Conservation (phyloP, 1,140 invertebrate genomes). For the Diorhabda carinulata region DNA sequence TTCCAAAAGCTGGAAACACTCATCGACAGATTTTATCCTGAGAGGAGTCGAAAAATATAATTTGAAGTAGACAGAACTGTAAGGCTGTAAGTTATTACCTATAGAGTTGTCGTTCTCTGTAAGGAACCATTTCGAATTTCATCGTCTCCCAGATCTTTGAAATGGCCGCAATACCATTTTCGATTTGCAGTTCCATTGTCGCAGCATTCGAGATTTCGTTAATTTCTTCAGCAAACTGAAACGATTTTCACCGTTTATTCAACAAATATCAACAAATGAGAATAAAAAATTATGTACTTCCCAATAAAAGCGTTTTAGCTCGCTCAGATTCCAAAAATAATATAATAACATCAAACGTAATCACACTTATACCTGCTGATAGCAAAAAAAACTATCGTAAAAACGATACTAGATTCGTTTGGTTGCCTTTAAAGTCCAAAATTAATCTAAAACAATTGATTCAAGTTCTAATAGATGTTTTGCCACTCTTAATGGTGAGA, state of each 20-base stretch:
- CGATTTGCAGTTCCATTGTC: conserved; percentile 79
- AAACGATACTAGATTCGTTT: no score
- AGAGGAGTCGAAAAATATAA: conserved; percentile 34
- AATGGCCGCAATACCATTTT: conserved; percentile 71
- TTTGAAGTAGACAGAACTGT: neutral
- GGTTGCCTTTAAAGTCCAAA: no score
- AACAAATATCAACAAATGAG: no score
- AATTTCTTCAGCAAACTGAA: conserved; percentile 67
- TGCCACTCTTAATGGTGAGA: no score
- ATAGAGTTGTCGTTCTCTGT: conserved; percentile 63
- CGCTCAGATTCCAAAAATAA: no score
- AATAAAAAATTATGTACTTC: no score
- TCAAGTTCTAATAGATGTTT: no score
- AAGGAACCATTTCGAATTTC: conserved; percentile 64
- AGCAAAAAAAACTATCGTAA: no score
- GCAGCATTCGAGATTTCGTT: conserved; percentile 77
- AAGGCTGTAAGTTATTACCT: conserved; percentile 26
- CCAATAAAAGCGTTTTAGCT: no score
- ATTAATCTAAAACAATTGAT: no score
- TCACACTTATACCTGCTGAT: no score
- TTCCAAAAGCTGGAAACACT: conserved; percentile 69
- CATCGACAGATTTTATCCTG: conserved; percentile 63
- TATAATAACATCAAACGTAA: no score
- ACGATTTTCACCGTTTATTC: neutral
- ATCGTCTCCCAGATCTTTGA: conserved; percentile 65